These are phyloP conservation scores for Drosophila mauritiana DNA, from an alignment of 1,140 invertebrate species.

Conservation along the genomic window DNA sequence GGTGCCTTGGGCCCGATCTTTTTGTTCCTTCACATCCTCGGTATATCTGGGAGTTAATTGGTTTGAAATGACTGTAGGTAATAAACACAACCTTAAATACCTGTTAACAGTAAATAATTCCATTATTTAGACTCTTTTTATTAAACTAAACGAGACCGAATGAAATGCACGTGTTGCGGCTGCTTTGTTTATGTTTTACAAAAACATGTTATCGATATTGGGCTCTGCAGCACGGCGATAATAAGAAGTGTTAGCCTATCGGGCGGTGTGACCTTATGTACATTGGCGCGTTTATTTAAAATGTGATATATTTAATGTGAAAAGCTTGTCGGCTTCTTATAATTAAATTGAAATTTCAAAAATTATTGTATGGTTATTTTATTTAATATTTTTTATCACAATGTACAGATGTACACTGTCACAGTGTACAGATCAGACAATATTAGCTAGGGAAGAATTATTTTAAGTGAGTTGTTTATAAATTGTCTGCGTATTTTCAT, in stretches of 20 bases:
- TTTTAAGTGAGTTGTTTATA: too few relatives aligned
- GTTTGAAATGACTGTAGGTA: neutral
- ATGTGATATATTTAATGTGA: neutral
- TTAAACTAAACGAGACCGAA: constrained; percentile 15
- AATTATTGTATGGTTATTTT: too few relatives aligned
- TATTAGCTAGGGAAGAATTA: too few relatives aligned
- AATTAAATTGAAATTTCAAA: neutral
- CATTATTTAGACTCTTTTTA: constrained; percentile 50
- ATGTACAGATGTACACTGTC: too few relatives aligned
- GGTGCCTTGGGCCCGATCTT: constrained; percentile 4
- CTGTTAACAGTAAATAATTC: constrained; percentile 82
- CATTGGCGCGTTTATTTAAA: neutral
- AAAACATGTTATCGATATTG: too few relatives aligned
- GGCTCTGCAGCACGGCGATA: too few relatives aligned
- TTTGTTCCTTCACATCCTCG: constrained; percentile 36
- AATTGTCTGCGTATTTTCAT: neutral
- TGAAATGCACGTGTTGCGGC: constrained; percentile 56
- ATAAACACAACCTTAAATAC: constrained; percentile 33
- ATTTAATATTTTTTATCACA: too few relatives aligned
- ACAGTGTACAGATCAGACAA: too few relatives aligned
- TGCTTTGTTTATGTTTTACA: constrained; percentile 61
- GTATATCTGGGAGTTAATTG: constrained; percentile 38
- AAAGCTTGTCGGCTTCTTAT: too few relatives aligned
- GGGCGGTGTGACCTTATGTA: constrained; percentile 23
- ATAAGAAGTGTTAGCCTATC: too few relatives aligned